Evolutionary conservation across 53 echinoderm and acorn worm genomes (phyloP).

Genomic region (Paracentrotus lividus): DNA sequence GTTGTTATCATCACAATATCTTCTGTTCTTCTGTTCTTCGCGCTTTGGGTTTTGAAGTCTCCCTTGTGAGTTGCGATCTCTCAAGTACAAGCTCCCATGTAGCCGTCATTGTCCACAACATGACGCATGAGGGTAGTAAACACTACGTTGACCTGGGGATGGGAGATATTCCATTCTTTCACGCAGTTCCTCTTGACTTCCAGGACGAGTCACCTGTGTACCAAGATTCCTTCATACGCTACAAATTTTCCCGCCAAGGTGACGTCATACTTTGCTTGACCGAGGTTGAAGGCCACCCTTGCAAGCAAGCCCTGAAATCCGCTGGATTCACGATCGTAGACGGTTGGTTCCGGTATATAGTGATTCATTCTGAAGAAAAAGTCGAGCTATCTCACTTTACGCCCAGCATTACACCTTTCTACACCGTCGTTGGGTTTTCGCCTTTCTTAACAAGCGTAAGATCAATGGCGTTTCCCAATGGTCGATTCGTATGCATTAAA

Average conservation of each 20-base stretch:
- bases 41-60: slow-evolving; percentile 60
- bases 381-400: slow-evolving; percentile 4
- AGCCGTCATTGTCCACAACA: slow-evolving; percentile 47
- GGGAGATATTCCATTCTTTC: slow-evolving; percentile 51
- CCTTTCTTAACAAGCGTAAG: background rate
- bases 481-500: slow-evolving; percentile 45
- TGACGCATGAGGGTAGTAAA: slow-evolving; percentile 49
- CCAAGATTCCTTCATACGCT: slow-evolving; percentile 59
- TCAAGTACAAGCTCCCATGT: slow-evolving; percentile 21
- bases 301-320: background rate
- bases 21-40: slow-evolving; percentile 33
- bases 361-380: background rate
- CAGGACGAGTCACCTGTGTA: slow-evolving; percentile 67
- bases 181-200: slow-evolving; percentile 71
- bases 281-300: background rate
- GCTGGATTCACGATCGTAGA: background rate
- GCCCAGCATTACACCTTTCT: background rate
- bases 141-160: slow-evolving; percentile 67
- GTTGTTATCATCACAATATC: slow-evolving; percentile 69
- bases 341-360: slow-evolving; percentile 28
- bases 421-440: background rate
- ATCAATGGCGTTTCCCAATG: slow-evolving; percentile 33
- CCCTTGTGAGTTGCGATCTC: slow-evolving; percentile 46
- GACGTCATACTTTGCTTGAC: slow-evolving; percentile 23
- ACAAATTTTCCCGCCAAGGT: slow-evolving; percentile 56